phyloP scores from a whole-genome alignment of 2,113 vertebrate genomes.

The Lagopus muta region DNA sequence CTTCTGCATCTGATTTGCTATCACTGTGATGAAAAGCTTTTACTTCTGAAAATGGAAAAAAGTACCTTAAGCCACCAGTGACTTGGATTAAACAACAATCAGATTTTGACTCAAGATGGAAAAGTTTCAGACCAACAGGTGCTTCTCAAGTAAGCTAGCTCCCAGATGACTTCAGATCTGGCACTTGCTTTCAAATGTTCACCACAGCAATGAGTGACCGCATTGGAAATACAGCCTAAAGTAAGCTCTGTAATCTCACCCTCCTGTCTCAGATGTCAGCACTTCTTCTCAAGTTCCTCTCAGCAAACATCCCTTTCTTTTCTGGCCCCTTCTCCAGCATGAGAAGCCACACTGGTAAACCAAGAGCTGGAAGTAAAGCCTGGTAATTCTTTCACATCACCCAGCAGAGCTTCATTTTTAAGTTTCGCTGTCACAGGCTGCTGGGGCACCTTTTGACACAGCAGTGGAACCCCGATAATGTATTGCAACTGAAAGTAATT shows the following conservation, averaged over 20 bases:
- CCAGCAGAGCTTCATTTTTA: not conserved
- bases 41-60: not conserved
- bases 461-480: not conserved
- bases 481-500: accelerated
- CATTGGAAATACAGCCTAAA: not conserved
- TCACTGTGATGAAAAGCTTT: not conserved
- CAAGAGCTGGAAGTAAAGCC: not conserved
- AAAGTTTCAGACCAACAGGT: not conserved
- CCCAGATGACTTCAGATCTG: not conserved
- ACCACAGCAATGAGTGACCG: not conserved
- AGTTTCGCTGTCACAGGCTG: not conserved
- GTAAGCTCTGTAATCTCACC: not conserved
- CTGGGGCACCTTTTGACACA: not conserved
- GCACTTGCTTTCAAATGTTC: not conserved
- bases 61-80: not conserved
- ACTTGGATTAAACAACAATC: not conserved
- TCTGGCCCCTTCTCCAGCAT: not conserved
- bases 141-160: not conserved
- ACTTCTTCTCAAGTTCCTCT: not conserved
- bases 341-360: not conserved
- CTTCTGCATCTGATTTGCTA: not conserved
- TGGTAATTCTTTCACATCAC: not conserved
- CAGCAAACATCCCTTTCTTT: accelerated
- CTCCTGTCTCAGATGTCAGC: not conserved
- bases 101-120: not conserved